Evolutionary conservation across 2,113 vertebrate genomes (phyloP).

Genomic region (Nanorana parkeri): DNA sequence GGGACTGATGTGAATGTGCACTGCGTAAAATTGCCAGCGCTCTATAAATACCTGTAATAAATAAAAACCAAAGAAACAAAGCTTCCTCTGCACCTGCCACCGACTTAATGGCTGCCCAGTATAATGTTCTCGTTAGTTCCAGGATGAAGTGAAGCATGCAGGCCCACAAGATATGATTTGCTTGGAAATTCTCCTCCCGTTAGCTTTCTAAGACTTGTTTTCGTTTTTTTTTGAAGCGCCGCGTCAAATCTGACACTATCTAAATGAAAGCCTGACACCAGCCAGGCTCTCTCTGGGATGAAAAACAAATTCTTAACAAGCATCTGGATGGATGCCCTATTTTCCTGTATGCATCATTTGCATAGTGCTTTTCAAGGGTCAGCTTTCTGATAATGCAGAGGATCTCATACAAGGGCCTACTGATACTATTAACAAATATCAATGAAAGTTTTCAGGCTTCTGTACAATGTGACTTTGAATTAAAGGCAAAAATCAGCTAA

Average conservation of each 20-base stretch:
- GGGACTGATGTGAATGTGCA: too few relatives aligned
- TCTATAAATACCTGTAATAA: too few relatives aligned
- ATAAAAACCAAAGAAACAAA: too few relatives aligned
- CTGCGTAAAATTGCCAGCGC: too few relatives aligned
- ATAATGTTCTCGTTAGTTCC: slow-evolving; percentile 18
- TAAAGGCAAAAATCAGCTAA: too few relatives aligned
- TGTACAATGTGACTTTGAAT: too few relatives aligned
- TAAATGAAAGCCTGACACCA: slow-evolving; percentile 37
- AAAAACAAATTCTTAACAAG: slow-evolving; percentile 17
- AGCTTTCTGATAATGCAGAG: too few relatives aligned
- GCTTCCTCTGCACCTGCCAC: background rate
- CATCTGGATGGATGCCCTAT: background rate
- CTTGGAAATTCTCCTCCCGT: slow-evolving; percentile 37
- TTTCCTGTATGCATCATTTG: too few relatives aligned
- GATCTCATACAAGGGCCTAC: too few relatives aligned
- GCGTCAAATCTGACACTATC: slow-evolving; percentile 16
- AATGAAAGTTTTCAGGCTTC: too few relatives aligned
- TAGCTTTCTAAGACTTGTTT: slow-evolving; percentile 41
- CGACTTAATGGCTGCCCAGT: slow-evolving; percentile 9
- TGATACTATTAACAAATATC: too few relatives aligned
- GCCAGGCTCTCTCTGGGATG: slow-evolving; percentile 1
- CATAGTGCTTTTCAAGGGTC: too few relatives aligned
- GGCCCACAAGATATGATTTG: slow-evolving; percentile 43
- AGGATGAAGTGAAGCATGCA: slow-evolving; percentile 49
- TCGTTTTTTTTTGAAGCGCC: background rate